Percentiles rank a stretch among this genome's conserved stretches.
Conservation (phyloP, 2,888 invertebrate genomes). For the Hemaris fuciformis region DNA sequence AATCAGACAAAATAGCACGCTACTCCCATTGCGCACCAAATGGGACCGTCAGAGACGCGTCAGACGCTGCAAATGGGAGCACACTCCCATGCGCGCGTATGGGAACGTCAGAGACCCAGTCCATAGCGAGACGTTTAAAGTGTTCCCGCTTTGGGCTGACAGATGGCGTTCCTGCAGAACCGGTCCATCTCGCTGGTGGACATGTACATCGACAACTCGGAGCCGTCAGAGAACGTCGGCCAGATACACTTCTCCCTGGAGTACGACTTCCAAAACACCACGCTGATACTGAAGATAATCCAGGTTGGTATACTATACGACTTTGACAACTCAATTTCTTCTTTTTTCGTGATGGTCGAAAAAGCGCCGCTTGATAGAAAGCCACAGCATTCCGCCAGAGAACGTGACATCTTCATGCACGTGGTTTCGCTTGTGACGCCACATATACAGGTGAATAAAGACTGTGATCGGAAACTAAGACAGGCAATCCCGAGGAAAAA, state of each 20-base stretch:
- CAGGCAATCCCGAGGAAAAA: too few relatives aligned
- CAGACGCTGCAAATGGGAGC: not conserved
- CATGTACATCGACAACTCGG: conserved; percentile 97
- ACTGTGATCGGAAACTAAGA: too few relatives aligned
- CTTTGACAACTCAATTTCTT: too few relatives aligned
- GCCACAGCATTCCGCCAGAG: too few relatives aligned
- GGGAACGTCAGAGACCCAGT: not conserved
- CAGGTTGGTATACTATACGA: conserved; percentile 87
- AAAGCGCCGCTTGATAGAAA: too few relatives aligned
- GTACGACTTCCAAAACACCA: conserved; percentile 96
- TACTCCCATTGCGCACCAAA: not conserved
- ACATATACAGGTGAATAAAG: too few relatives aligned
- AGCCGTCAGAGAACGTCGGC: conserved; percentile 95
- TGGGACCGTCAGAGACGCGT: not conserved
- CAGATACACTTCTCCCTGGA: conserved; percentile 96
- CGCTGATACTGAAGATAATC: conserved; percentile 93
- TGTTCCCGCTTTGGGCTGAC: conserved; percentile 67
- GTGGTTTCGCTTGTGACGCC: too few relatives aligned
- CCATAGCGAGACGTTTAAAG: conserved; percentile 42
- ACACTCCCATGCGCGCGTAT: not conserved
- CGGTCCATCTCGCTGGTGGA: conserved; percentile 95
- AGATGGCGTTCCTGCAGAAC: conserved; percentile 89
- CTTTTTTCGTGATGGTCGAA: too few relatives aligned
- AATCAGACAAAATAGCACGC: not conserved
- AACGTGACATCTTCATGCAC: too few relatives aligned